Conservation (phyloP, 2,888 invertebrate genomes). For the Agriopis leucophaearia region DNA sequence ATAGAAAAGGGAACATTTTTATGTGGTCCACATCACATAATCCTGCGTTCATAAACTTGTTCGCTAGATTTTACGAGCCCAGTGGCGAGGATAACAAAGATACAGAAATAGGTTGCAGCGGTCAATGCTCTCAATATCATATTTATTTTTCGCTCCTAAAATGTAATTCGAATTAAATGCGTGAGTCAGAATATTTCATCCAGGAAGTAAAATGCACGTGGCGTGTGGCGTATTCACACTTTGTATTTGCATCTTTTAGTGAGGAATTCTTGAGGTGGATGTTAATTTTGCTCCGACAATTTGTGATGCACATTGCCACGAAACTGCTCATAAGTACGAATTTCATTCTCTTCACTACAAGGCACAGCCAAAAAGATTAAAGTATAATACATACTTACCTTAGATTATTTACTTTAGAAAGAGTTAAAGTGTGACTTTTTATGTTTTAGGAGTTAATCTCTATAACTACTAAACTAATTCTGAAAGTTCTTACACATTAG, state of each 20-base stretch:
- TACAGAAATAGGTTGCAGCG: constrained; percentile 55
- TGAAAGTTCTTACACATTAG: no score
- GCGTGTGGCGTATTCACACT: constrained; percentile 43
- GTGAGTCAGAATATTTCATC: constrained; percentile 46
- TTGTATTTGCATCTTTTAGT: constrained; percentile 46
- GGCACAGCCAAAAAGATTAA: no score
- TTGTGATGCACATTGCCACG: neutral
- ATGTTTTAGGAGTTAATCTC: no score
- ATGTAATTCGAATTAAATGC: constrained; percentile 44
- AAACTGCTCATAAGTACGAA: neutral
- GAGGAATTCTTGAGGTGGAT: constrained; percentile 24
- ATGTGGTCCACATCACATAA: constrained; percentile 45
- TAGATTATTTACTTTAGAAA: neutral
- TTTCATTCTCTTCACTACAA: neutral
- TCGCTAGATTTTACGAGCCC: constrained; percentile 56
- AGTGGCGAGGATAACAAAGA: constrained; percentile 53
- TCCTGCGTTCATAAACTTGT: constrained; percentile 48
- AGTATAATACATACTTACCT: no score
- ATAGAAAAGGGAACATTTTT: constrained; percentile 41
- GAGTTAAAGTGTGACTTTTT: neutral
- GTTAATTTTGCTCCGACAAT: constrained; percentile 17
- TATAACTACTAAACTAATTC: no score
- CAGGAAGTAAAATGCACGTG: constrained; percentile 65
- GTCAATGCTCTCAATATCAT: constrained; percentile 46
- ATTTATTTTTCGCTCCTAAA: constrained; percentile 71